Evolutionary conservation across 2,888 invertebrate genomes (phyloP), one percentile per base, ranked within the genome.

Genomic region (Phaonia tiefii): DNA sequence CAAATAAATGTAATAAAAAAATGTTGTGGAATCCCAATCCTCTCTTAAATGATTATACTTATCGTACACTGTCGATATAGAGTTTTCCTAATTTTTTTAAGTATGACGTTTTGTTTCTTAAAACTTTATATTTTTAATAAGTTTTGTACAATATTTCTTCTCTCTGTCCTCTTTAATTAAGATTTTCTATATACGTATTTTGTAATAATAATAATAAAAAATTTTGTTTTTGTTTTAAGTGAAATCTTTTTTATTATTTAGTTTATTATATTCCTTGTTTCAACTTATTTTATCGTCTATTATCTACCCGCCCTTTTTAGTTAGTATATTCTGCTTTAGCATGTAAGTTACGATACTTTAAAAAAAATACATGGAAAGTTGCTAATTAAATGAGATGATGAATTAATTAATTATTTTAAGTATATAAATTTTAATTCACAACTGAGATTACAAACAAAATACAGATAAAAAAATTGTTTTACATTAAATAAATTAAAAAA

Each of bases 171-270:
- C 54, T 80, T 5, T 31, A 70, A 42, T 58, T 25, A 75, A 44
- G 60, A 44, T 31, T 67, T 67, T 31, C 15, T 15, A 22, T 71
- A 44, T 54, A n/a, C n/a, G 26, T 15, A 74, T 25, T 78, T 75
- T 60, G 65, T 22, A 66, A 65, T 63, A 37, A 71, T 75, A 49
- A 72, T 22, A 70, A 67, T 67, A 44, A 71, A 66, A 73, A 79
- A 83, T 77, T 84, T 84, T 80, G n/a, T n/a, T 76, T 67, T 84
- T 83, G 83, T 82, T 77, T 81, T 83, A 81, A 84, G 83, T 80
- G 79, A 71, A 11, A 51, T 51, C 49, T 37, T 51, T 67, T 67
- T 67, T 54, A 51, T 49, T 51, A 13, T 60, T 60, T 66, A 31
- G 31, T 31, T 31, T 69, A 31, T 56, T 63, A 63, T 79, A 44